Conservation (phyloP, 2,888 invertebrate species). For the Lamellibrachia columna region DNA sequence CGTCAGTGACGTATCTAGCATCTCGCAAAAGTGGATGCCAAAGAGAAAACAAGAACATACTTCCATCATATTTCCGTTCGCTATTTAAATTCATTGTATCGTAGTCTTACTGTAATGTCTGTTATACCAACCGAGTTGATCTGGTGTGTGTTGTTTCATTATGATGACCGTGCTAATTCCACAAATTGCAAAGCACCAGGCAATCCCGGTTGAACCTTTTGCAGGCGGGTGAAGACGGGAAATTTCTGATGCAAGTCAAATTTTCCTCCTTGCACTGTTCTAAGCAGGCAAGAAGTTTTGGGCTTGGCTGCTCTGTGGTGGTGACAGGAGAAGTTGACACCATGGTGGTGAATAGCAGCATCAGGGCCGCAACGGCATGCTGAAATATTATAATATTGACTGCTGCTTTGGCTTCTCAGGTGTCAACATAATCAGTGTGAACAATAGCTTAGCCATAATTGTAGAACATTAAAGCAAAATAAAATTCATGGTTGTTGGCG, state of each 20-base stretch:
- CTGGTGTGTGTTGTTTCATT: neutral
- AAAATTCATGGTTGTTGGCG: too few species aligned
- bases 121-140: neutral
- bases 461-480: neutral
- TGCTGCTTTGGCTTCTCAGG: neutral
- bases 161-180: neutral
- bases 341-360: neutral
- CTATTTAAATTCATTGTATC: neutral
- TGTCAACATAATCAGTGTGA: neutral
- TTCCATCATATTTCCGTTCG: neutral
- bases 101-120: neutral
- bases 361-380: neutral
- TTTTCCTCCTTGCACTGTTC: neutral
- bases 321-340: neutral
- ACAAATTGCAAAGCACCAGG: neutral
- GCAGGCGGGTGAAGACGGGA: neutral
- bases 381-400: neutral
- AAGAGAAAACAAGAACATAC: too few species aligned
- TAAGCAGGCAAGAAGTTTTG: neutral
- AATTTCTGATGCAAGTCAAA: neutral
- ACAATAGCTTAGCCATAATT: neutral
- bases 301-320: neutral
- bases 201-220: neutral
- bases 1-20: too few species aligned
- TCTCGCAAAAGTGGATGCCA: too few species aligned